These are phyloP conservation scores for Thripadectes ignobilis DNA, from an alignment of 2,797 vertebrate genomes.

Conservation along the genomic window DNA sequence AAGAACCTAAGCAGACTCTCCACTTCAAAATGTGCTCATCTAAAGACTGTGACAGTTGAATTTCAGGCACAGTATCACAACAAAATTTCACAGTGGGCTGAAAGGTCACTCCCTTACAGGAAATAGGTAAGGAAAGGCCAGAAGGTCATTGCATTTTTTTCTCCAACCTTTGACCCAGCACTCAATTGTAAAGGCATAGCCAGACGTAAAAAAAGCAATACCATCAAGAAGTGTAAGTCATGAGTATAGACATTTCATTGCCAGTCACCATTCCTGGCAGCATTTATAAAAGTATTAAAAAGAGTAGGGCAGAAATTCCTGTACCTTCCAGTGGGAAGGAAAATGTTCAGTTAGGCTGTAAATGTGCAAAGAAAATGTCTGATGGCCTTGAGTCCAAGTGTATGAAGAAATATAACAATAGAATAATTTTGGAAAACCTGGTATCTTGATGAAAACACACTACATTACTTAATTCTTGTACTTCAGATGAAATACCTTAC, in stretches of 20 bases:
- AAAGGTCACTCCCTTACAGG: slow-evolving; percentile 17
- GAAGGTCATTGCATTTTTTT: slow-evolving; percentile 34
- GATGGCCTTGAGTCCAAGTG: neutral
- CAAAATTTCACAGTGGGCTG: neutral
- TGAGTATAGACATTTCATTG: neutral
- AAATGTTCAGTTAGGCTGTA: neutral
- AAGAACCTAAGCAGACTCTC: neutral
- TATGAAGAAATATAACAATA: neutral
- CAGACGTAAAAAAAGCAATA: neutral
- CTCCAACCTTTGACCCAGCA: slow-evolving; percentile 46
- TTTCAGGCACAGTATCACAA: neutral
- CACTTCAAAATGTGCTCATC: neutral
- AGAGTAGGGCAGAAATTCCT: neutral
- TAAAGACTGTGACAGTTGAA: neutral
- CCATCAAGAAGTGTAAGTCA: neutral
- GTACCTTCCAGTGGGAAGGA: neutral
- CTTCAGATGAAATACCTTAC: neutral
- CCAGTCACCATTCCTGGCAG: neutral
- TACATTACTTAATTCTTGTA: neutral
- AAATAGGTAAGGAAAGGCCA: slow-evolving; percentile 37
- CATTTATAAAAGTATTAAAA: neutral
- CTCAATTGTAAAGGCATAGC: neutral
- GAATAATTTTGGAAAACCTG: neutral
- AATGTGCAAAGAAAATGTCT: neutral
- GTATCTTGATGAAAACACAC: neutral